phyloP scores from a whole-genome alignment of 1,140 invertebrate genomes.

The Yoshiicerus persimilis region DNA sequence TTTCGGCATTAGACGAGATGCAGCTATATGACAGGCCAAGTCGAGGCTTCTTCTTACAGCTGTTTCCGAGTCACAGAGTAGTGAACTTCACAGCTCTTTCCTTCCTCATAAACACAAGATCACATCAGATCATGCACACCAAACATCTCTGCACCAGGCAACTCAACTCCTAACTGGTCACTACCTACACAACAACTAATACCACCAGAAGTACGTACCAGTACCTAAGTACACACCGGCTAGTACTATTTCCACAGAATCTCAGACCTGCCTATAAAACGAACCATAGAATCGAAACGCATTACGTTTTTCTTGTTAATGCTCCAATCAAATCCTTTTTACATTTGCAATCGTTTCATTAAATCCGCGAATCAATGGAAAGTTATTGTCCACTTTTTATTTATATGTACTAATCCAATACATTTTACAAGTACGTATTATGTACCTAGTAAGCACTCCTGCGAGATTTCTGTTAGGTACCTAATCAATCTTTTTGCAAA shows the following conservation, averaged over 20 bases:
- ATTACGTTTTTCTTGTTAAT: background rate
- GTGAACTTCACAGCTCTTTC: background rate
- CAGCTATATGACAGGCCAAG: background rate
- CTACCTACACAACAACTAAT: background rate
- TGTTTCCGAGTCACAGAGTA: background rate
- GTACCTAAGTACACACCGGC: background rate
- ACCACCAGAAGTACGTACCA: no score
- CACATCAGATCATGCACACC: background rate
- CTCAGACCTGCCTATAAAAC: background rate
- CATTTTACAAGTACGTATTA: no score
- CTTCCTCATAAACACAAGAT: background rate
- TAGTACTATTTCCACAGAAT: no score
- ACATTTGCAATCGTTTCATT: background rate
- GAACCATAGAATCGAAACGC: background rate
- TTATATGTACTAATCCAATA: no score
- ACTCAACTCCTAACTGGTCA: background rate
- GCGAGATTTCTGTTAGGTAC: no score
- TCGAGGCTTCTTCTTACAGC: background rate
- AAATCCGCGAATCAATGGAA: background rate
- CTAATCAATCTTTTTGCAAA: background rate
- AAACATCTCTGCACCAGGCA: no score
- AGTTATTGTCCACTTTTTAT: background rate
- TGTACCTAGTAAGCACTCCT: no score
- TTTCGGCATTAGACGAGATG: background rate
- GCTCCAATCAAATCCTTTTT: background rate